A percentile compares a stretch with the other conserved stretches of the same genome.
These are phyloP conservation scores for Pituophis catenifer DNA, from an alignment of 2,113 vertebrate genomes.

Conservation along the genomic window DNA sequence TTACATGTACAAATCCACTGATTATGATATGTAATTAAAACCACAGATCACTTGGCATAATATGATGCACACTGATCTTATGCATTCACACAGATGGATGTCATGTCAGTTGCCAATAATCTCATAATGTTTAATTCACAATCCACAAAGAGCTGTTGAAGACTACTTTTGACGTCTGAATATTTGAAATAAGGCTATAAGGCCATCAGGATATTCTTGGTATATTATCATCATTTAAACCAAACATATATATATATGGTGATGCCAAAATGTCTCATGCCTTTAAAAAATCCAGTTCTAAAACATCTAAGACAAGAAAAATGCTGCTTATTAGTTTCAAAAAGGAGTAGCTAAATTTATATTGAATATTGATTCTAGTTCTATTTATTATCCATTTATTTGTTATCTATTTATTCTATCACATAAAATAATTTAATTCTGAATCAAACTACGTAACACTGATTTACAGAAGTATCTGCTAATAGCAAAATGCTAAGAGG, in stretches of 20 bases:
- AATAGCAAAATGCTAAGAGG: background rate
- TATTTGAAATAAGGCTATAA: background rate
- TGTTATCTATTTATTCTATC: background rate
- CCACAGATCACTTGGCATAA: slow-evolving; percentile 49
- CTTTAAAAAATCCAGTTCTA: background rate
- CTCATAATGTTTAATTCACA: slow-evolving; percentile 55
- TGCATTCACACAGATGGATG: slow-evolving; percentile 57
- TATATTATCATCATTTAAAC: slow-evolving; percentile 46
- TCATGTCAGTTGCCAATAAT: slow-evolving; percentile 62
- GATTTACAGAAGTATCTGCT: too few relatives aligned
- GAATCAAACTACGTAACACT: background rate
- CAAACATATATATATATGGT: background rate
- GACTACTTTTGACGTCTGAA: background rate
- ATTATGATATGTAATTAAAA: slow-evolving; percentile 61
- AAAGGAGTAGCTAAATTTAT: background rate
- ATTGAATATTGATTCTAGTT: accelerated
- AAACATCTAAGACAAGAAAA: slow-evolving; percentile 2
- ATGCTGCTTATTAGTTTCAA: background rate
- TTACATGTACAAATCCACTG: slow-evolving; percentile 66
- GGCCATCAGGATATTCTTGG: background rate
- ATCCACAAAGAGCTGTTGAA: slow-evolving; percentile 24
- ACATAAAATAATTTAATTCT: background rate
- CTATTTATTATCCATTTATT: background rate
- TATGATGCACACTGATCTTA: slow-evolving; percentile 51
- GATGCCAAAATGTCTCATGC: background rate